These are phyloP conservation scores for Cyrtodaria siliqua DNA, from an alignment of 2,888 invertebrate species.

Conservation along the genomic window DNA sequence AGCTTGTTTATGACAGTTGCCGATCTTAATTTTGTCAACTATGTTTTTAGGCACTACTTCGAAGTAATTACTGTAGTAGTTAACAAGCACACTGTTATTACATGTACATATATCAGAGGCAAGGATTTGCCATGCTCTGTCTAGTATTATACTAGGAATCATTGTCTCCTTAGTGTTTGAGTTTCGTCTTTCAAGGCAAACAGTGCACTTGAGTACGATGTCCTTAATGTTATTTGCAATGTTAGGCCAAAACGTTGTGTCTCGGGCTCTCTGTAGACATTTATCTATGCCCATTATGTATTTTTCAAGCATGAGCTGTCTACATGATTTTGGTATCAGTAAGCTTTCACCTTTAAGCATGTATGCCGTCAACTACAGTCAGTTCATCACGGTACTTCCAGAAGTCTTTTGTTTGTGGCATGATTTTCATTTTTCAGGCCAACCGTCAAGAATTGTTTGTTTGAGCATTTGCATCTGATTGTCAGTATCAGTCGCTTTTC, in stretches of 20 bases:
- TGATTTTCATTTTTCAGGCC: constrained; percentile 10
- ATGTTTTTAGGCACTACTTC: too few species aligned
- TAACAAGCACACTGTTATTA: constrained; percentile 32
- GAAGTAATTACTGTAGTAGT: constrained; percentile 39
- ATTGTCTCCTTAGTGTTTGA: constrained; percentile 40
- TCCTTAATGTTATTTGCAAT: constrained; percentile 24
- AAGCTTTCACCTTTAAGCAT: constrained; percentile 1
- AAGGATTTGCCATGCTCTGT: constrained; percentile 44
- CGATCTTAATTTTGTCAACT: constrained; percentile 20
- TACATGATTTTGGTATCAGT: constrained; percentile 4
- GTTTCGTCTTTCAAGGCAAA: constrained; percentile 19
- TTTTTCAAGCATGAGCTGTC: constrained; percentile 5
- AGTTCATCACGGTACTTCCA: constrained; percentile 13
- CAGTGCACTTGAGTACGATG: constrained; percentile 20
- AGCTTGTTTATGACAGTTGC: neutral
- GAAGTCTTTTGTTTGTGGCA: neutral
- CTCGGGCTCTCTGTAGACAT: neutral
- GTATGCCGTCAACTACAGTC: constrained; percentile 9
- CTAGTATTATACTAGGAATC: constrained; percentile 38
- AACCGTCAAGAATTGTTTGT: constrained; percentile 2
- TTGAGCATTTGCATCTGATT: constrained; percentile 22
- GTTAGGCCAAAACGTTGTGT: constrained; percentile 27
- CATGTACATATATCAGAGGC: constrained; percentile 47
- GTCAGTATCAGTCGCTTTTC: constrained; percentile 2
- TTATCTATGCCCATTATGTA: neutral